Evolutionary conservation across 30 jellyfish, hydroid and myxozoan genomes (phyloP), one percentile per base, ranked within the genome.

Genomic region (Mastigias papua): DNA sequence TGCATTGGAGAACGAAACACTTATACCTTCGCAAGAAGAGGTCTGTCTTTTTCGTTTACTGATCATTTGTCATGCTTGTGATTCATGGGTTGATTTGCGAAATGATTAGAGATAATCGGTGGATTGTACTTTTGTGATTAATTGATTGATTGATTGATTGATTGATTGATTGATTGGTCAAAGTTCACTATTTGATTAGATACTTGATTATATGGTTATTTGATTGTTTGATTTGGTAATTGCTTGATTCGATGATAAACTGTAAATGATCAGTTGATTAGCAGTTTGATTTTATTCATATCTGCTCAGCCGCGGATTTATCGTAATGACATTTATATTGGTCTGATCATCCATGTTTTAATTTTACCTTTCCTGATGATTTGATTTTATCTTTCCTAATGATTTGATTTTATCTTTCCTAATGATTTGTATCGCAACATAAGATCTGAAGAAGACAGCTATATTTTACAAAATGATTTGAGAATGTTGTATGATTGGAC

Each of bases 1-100:
- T 80, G 99, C 99, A 3, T 63, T 95, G 90, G 99, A 95, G 25
- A 95, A 87, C 66, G 98, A 90, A 32, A 95, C 99, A 9, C 88
- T 88, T 48, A 82, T 95, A 0, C 98, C 97, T 1, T 90, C 98
- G 9, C 93, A 88, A 74, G 98, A 86, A 72, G 99, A 90, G 93
- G 97, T 90, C 1, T 8, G 97, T 30, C 25, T 51, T 16, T 9
- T 26, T 23, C 17, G 27, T 19, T 16, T n/a, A n/a, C n/a, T n/a
- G n/a, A n/a, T n/a, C n/a, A n/a, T n/a, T 57, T 22, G 69, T 3
- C 17, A 3, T 19, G 30, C n/a, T n/a, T n/a, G 69, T 57, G 23
- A 57, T 57, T 57, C 22, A 57, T 57, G 7, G 69, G 17, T 57
- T 57, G 69, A 57, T 57, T 57, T 8, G 69, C 23, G 7, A 16